Base-by-base conservation (phyloP, 2,113 vertebrate species). In the Hymenochirus boettgeri region DNA sequence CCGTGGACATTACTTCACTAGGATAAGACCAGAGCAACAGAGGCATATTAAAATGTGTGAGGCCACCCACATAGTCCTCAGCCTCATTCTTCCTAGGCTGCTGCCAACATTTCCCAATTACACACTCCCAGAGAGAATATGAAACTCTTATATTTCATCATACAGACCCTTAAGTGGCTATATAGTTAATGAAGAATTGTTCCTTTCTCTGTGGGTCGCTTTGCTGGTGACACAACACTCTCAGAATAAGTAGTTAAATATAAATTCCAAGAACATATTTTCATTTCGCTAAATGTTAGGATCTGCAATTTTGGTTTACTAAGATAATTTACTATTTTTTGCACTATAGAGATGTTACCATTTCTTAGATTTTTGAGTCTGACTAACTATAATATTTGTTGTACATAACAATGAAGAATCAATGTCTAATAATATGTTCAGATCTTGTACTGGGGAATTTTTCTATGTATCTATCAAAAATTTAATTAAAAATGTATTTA, bases 101-200 rank as follows among this genome's bases (percentile, higher is more conserved):
- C 64, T 66, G 64, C 64, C 64, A 66, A 39, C 64, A 59, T 52
- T 59, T 57, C 55, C 48, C 56, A 19, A 19, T 51, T 58, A 29
- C 64, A 66, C 23, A 58, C 55, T 66, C 64, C 64, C 64, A 27
- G 31, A 52, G 64, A 57, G 64, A 23, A 66, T 39, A 66, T 66
- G 46, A 59, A 66, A 51, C 39, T 66, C 63, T 66, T 66, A 66
- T 47, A 59, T 52, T 66, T 66, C 64, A 66, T 59, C 64, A 51
- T 52, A 50, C 37, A 58, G 55, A 46, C 12, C 29, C 55, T 58
- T 59, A 50, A 66, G 55, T 59, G 55, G 33, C 64, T 58, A 58
- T 66, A 58, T 52, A 66, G 64, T 59, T 59, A 66, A 59, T 66
- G 46, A 39, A 46, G 55, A 46, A 39, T 66, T 51, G 24, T 65